Conservation (phyloP, 1,140 invertebrate genomes). For the Tetranychus urticae region DNA sequence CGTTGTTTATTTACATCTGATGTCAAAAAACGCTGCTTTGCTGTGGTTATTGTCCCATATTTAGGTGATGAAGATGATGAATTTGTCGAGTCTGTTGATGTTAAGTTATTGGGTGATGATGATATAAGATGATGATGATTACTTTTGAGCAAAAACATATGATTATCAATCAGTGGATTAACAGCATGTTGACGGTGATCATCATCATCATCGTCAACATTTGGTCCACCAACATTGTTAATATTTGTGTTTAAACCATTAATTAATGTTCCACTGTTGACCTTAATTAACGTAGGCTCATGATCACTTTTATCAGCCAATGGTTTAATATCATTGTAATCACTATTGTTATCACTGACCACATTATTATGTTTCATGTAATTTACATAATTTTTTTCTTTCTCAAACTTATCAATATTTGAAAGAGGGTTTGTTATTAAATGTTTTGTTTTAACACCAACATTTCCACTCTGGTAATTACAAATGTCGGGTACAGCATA, state of each 20-base stretch:
- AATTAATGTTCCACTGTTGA: not conserved
- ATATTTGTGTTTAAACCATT: not conserved
- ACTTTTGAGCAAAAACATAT: not conserved
- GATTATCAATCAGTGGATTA: not conserved
- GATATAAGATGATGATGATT: too few species aligned
- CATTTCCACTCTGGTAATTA: not conserved
- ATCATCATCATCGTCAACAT: not conserved
- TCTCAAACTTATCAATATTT: not conserved
- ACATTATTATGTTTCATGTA: not conserved
- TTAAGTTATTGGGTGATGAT: too few species aligned
- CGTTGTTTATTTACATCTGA: too few species aligned
- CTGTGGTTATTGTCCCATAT: too few species aligned
- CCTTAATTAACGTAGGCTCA: not conserved
- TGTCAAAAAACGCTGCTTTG: too few species aligned
- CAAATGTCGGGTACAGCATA: conserved; percentile 9
- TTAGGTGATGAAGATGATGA: too few species aligned
- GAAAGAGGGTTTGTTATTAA: not conserved
- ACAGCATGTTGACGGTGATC: not conserved
- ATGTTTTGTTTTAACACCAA: not conserved
- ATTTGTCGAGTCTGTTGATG: too few species aligned
- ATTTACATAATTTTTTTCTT: not conserved
- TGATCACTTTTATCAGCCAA: not conserved
- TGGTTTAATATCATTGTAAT: not conserved
- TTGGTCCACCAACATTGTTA: not conserved
- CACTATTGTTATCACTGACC: not conserved